Evolutionary conservation across 30 jellyfish, hydroid and myxozoan species (phyloP).

Genomic region (Hydra vulgaris): DNA sequence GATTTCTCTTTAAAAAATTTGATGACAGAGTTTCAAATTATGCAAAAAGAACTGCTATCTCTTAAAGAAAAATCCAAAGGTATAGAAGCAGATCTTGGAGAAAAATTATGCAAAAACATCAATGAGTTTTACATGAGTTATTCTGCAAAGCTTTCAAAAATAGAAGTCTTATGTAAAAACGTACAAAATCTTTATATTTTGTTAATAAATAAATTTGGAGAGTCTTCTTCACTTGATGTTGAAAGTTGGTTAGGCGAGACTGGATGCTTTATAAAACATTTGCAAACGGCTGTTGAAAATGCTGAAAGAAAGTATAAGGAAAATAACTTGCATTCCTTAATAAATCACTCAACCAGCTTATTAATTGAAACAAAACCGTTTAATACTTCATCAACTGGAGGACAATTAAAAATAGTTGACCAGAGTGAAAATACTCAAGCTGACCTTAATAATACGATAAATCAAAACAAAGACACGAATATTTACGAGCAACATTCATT

Average conservation of each 20-base stretch:
- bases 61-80: conserved; percentile 34
- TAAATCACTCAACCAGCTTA: too few relatives aligned
- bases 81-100: conserved; percentile 11
- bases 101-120: conserved; percentile 30
- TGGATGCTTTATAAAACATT: conserved; percentile 57
- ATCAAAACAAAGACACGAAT: too few relatives aligned
- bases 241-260: conserved; percentile 67
- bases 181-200: conserved; percentile 29
- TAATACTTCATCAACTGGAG: not conserved
- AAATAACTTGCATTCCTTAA: not conserved
- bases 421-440: not conserved
- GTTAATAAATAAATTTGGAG: conserved; percentile 59
- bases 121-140: conserved; percentile 19
- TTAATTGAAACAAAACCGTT: not conserved
- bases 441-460: too few relatives aligned
- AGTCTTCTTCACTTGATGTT: conserved; percentile 30
- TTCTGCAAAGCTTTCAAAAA: conserved; percentile 9
- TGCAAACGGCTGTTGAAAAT: conserved; percentile 53
- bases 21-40: conserved; percentile 73
- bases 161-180: conserved; percentile 34
- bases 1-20: conserved; percentile 75
- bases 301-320: conserved; percentile 31
- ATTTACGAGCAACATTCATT: too few relatives aligned
- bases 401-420: not conserved
- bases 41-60: conserved; percentile 48